phyloP scores from a whole-genome alignment of 2,888 invertebrate genomes.

The Mystacides longicornis region DNA sequence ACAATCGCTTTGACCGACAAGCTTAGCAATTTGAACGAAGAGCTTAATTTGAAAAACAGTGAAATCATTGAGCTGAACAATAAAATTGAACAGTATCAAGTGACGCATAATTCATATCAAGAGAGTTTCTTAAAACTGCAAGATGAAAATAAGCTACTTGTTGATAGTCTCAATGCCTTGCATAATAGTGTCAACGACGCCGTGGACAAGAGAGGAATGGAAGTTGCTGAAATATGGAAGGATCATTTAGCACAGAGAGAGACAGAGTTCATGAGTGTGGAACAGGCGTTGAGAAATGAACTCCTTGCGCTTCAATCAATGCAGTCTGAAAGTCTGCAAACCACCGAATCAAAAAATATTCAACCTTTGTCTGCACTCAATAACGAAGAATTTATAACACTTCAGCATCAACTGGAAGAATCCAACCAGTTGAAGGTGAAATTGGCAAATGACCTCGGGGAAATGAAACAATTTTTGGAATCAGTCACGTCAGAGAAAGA shows the following conservation, averaged over 20 bases:
- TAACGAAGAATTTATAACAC: neutral
- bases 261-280: conserved; percentile 50
- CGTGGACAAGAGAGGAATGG: conserved; percentile 59
- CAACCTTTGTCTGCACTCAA: neutral
- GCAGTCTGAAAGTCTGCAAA: neutral
- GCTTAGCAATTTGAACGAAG: conserved; percentile 29
- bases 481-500: neutral
- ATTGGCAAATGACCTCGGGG: neutral
- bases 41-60: conserved; percentile 31
- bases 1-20: conserved; percentile 31
- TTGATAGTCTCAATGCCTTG: conserved; percentile 43
- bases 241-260: conserved; percentile 58
- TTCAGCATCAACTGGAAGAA: neutral
- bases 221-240: conserved; percentile 65
- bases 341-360: conserved; percentile 33
- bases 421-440: too few relatives aligned
- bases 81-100: conserved; percentile 30
- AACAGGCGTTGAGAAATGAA: conserved; percentile 46
- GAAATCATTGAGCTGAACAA: conserved; percentile 34
- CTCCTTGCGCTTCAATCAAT: conserved; percentile 30
- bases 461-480: neutral
- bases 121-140: conserved; percentile 38
- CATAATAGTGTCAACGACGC: conserved; percentile 44
- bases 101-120: conserved; percentile 35
- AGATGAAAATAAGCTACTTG: conserved; percentile 40